These are phyloP conservation scores for Noctua janthe DNA, from an alignment of 2,888 invertebrate genomes.

Conservation along the genomic window DNA sequence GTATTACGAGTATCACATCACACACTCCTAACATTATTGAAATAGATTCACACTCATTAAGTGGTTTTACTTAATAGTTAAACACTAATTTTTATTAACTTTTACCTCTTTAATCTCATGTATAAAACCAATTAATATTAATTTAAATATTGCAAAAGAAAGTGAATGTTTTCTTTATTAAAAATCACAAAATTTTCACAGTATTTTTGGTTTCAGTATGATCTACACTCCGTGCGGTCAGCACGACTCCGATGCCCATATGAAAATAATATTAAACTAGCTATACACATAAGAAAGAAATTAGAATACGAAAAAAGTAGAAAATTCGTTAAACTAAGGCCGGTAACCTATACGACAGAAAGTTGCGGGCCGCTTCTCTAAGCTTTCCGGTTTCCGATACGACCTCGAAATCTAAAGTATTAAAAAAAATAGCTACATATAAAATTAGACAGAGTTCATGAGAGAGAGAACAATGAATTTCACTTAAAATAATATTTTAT, in stretches of 20 bases:
- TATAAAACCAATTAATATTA: conserved; percentile 28
- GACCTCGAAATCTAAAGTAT: conserved; percentile 82
- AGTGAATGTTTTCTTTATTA: conserved; percentile 11
- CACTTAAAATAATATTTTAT: conserved; percentile 61
- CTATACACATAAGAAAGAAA: conserved; percentile 24
- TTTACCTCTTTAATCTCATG: conserved; percentile 6
- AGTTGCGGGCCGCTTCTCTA: conserved; percentile 75
- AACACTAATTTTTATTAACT: background rate
- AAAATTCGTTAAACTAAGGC: conserved; percentile 47
- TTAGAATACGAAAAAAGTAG: conserved; percentile 42
- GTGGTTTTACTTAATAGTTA: conserved; percentile 1
- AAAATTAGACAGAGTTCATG: conserved; percentile 82
- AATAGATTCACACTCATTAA: conserved; percentile 3
- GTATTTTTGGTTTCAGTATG: conserved; percentile 31
- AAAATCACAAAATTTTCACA: conserved; percentile 11
- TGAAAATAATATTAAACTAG: conserved; percentile 19
- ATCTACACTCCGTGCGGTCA: conserved; percentile 16
- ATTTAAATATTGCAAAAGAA: conserved; percentile 42
- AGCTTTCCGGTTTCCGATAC: conserved; percentile 82
- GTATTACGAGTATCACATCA: conserved; percentile 24
- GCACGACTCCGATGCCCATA: conserved; percentile 11
- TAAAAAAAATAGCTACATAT: conserved; percentile 85
- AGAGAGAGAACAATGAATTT: conserved; percentile 79
- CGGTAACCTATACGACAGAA: conserved; percentile 73
- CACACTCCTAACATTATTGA: background rate